Base-by-base conservation (phyloP, 2,888 invertebrate species). In the Microctonus aethiopoides region DNA sequence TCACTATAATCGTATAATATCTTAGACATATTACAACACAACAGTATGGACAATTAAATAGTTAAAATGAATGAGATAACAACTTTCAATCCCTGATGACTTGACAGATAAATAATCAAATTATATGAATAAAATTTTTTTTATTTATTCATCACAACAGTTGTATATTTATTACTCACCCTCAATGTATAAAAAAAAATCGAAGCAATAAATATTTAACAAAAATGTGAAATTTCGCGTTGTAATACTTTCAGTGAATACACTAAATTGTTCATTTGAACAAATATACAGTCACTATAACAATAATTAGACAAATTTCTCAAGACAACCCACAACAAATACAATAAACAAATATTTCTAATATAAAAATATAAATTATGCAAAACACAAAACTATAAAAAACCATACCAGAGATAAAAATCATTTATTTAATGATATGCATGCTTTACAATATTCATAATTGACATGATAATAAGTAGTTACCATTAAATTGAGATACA, bases 351-450 rank as follows among this genome's bases (percentile, higher is more conserved):
- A 54, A 54, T 22, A 24, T 54, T 54, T 10, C 54, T 65, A 57
- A 60, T 72, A 72, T 70, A 72, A 73, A 72, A 72, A 60, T 70
- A 39, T 46, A 11, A 68, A 68, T 74, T 81, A 80, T 84, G 81
- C 84, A 80, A 80, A 81, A 80, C 72, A 74, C 67, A 77, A 80
- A 82, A 72, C 67, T 68, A 69, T 62, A 80, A 84, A 79, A 79
- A 84, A 84, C 80, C 79, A 82, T 83, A 84, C 82, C 82, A 79
- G 79, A 79, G 80, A 83, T 68, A 80, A 72, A 63, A 80, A 78
- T 77, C 78, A 78, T 84, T 85, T 84, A 84, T 84, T 84, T 74
- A 77, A 76, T 77, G 72, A 80, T 75, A 66, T 71, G 83, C 85
- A 85, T 84, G 85, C 84, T 74, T 75, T 83, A 84, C 83, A 83